phyloP scores from a whole-genome alignment of 2,888 invertebrate species.

The Lithophane semibrunnea region DNA sequence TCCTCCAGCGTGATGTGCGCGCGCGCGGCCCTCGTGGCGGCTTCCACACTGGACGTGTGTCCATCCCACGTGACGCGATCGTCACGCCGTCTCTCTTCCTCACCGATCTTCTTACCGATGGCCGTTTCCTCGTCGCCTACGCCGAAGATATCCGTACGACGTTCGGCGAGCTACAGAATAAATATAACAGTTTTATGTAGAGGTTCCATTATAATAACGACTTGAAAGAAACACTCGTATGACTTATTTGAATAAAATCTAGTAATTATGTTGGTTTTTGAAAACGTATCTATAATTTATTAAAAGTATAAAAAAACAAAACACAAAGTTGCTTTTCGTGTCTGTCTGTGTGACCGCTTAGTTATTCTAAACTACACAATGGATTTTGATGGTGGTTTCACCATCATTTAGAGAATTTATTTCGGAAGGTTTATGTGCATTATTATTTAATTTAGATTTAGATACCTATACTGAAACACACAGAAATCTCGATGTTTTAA shows the following conservation, averaged over 20 bases:
- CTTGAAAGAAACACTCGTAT: neutral
- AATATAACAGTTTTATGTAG: neutral
- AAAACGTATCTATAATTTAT: neutral
- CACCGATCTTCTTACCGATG: slow-evolving; percentile 99
- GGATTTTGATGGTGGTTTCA: neutral
- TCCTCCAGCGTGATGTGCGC: slow-evolving; percentile 99
- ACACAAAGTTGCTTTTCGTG: neutral
- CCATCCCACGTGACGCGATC: slow-evolving; percentile 99
- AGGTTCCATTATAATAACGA: neutral
- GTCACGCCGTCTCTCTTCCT: slow-evolving; percentile 96
- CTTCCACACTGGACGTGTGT: slow-evolving; percentile 98
- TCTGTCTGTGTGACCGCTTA: neutral
- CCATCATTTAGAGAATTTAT: neutral
- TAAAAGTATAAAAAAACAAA: neutral
- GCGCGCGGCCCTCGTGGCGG: slow-evolving; percentile 97
- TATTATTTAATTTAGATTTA: neutral
- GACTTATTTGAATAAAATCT: neutral
- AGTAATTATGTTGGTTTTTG: neutral
- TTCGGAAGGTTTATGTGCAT: neutral
- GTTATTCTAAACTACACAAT: neutral
- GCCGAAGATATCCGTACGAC: slow-evolving; percentile 99
- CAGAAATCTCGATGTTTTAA: neutral
- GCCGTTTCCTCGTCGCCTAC: slow-evolving; percentile 99
- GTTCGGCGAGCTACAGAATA: slow-evolving; percentile 94
- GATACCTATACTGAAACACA: no score